Conservation (phyloP, 2,797 vertebrate species). For the Sebastes diaconus region DNA sequence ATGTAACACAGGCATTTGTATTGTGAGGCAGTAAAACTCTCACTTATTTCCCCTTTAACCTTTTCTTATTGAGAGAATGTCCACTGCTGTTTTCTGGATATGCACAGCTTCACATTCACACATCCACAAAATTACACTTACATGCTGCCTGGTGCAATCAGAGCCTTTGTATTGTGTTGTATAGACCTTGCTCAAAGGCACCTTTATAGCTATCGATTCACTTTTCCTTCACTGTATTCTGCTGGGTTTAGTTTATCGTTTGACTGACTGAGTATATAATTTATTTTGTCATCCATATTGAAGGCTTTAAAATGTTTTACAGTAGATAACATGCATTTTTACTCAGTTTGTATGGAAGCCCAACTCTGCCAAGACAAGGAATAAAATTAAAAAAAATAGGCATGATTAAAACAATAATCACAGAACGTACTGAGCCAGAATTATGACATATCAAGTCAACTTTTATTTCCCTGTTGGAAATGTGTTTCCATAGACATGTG, state of each 20-base stretch:
- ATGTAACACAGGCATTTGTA: conserved; percentile 15
- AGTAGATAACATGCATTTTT: background rate
- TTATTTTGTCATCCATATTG: background rate
- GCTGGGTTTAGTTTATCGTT: background rate
- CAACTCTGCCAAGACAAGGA: background rate
- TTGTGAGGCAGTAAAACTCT: conserved; percentile 18
- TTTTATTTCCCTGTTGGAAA: no score
- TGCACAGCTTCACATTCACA: conserved; percentile 13
- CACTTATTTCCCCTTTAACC: conserved; percentile 28
- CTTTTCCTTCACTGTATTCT: background rate
- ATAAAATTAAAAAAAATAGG: background rate
- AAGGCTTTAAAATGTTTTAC: background rate
- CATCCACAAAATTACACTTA: background rate
- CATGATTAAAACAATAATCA: background rate
- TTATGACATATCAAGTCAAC: background rate
- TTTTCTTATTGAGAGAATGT: background rate
- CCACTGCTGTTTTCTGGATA: background rate
- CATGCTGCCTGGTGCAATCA: background rate
- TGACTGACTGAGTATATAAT: background rate
- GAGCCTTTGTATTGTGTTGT: background rate
- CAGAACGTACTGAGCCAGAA: background rate
- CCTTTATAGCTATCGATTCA: background rate
- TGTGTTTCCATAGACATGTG: background rate
- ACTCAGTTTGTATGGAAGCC: background rate
- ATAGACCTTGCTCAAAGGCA: background rate